A percentile compares a stretch with the other conserved stretches of the same genome.
These are phyloP conservation scores for Gadus macrocephalus DNA, from an alignment of 2,113 vertebrate species.

Conservation along the genomic window DNA sequence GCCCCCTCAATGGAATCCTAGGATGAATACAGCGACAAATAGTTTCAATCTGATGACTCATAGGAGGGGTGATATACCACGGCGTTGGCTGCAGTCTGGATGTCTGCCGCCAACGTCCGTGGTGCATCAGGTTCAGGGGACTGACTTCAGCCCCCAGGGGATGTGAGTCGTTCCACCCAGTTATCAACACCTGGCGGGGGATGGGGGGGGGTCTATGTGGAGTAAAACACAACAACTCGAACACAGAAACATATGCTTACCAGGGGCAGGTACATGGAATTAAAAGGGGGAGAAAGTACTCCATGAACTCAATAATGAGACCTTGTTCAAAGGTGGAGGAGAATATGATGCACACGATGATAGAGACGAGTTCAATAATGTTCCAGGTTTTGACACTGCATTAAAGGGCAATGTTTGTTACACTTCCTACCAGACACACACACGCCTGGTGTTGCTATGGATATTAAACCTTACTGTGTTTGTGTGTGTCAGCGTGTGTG, in stretches of 20 bases:
- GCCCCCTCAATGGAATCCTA: no score
- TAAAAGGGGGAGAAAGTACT: not conserved
- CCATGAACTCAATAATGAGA: not conserved
- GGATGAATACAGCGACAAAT: no score
- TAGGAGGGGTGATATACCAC: no score
- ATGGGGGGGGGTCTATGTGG: not conserved
- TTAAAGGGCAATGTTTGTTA: conserved; percentile 30
- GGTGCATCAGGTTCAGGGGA: no score
- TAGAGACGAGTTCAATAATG: not conserved
- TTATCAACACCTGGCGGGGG: no score
- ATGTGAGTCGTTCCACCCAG: no score
- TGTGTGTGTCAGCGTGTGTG: conserved; percentile 21
- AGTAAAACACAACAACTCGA: not conserved
- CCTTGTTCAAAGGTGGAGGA: no score
- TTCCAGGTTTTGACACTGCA: conserved; percentile 10
- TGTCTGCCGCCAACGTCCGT: no score
- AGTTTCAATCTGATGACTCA: no score
- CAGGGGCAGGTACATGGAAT: not conserved
- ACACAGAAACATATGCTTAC: not conserved
- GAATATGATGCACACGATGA: not conserved
- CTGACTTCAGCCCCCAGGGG: no score
- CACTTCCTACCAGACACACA: conserved; percentile 42
- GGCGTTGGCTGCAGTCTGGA: no score
- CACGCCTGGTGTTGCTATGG: conserved; percentile 50
- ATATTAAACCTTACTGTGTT: conserved; percentile 44